Conservation (phyloP, 2,888 invertebrate species). For the Phasia obesa region DNA sequence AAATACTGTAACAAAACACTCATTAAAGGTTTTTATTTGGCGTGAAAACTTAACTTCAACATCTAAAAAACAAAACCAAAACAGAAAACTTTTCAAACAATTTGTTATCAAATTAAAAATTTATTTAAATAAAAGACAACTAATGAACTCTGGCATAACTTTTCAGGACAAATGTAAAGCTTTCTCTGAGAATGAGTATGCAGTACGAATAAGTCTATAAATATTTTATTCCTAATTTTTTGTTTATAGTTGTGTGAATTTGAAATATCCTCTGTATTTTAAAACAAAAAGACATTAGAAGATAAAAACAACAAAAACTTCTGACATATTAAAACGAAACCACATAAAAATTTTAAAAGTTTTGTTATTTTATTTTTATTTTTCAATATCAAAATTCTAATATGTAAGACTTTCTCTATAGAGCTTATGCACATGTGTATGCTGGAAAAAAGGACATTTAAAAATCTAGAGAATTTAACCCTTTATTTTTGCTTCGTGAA, state of each 20-base stretch:
- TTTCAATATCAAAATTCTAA: not conserved
- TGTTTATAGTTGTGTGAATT: constrained; percentile 41
- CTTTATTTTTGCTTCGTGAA: not conserved
- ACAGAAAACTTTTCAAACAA: constrained; percentile 34
- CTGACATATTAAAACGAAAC: constrained; percentile 67
- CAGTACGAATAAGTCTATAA: constrained; percentile 1
- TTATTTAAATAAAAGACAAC: constrained; percentile 57
- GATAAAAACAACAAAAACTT: constrained; percentile 42
- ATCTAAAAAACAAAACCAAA: constrained; percentile 9
- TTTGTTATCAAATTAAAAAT: constrained; percentile 54
- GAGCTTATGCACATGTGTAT: not conserved
- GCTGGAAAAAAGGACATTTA: not conserved
- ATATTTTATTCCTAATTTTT: constrained; percentile 45
- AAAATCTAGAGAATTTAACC: constrained; percentile 34
- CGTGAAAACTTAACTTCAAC: constrained; percentile 20
- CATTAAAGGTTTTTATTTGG: constrained; percentile 29
- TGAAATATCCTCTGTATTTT: constrained; percentile 19
- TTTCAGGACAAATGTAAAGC: constrained; percentile 29
- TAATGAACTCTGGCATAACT: constrained; percentile 47
- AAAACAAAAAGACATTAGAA: constrained; percentile 34
- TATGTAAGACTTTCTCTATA: not conserved
- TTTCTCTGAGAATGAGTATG: not conserved
- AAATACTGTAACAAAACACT: constrained; percentile 26
- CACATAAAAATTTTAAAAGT: constrained; percentile 45
- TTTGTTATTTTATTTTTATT: constrained; percentile 14